These are phyloP conservation scores for Neolamprologus brichardi DNA, from an alignment of 2,113 vertebrate genomes.

Conservation along the genomic window DNA sequence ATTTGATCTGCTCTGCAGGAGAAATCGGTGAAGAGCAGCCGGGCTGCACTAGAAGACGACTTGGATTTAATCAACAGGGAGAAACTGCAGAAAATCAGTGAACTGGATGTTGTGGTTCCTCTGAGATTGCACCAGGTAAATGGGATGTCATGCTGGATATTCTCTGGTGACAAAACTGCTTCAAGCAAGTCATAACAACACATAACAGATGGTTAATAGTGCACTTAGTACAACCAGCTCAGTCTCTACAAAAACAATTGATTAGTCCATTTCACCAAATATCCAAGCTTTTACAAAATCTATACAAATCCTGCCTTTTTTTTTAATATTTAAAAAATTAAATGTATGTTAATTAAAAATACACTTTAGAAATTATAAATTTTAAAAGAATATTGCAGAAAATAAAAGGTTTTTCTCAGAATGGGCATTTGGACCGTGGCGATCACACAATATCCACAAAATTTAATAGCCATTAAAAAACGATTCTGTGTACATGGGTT, in stretches of 20 bases:
- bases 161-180: neutral
- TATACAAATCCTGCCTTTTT: neutral
- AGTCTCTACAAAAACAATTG: neutral
- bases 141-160: neutral
- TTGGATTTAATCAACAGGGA: constrained; percentile 83
- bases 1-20: constrained; percentile 57
- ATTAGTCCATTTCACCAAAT: neutral
- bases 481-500: accelerated
- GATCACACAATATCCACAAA: neutral
- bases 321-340: neutral
- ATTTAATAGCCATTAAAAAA: neutral
- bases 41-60: constrained; percentile 66
- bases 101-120: constrained; percentile 82
- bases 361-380: neutral
- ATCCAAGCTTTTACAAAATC: neutral
- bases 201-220: neutral
- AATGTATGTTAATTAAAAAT: neutral
- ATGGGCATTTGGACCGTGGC: neutral
- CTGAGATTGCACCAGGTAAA: constrained; percentile 88
- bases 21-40: constrained; percentile 66
- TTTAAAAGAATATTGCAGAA: neutral
- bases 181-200: neutral
- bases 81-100: constrained; percentile 85
- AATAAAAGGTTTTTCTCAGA: neutral
- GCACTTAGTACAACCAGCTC: neutral